Percentiles rank a stretch among this genome's conserved stretches.
Evolutionary conservation across 1,140 invertebrate genomes (phyloP).

Genomic region (Physella acuta): DNA sequence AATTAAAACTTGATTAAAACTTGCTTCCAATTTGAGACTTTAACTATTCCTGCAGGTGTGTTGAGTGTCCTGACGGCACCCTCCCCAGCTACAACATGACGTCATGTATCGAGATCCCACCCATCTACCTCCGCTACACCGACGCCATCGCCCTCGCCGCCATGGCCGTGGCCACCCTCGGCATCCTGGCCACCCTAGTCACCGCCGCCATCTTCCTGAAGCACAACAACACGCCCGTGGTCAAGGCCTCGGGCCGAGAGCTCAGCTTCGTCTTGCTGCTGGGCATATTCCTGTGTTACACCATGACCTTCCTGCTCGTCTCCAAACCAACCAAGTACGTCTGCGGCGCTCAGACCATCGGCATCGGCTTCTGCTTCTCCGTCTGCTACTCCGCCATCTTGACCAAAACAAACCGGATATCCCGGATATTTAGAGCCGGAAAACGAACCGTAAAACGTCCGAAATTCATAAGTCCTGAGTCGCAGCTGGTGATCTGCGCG

Average conservation of each 20-base stretch:
- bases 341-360: constrained; percentile 68
- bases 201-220: constrained; percentile 45
- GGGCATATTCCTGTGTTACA: constrained; percentile 58
- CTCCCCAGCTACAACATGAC: constrained; percentile 76
- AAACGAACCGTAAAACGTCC: constrained; percentile 85
- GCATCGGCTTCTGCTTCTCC: constrained; percentile 72
- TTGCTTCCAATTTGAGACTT: no score
- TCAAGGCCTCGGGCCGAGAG: constrained; percentile 58
- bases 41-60: no score
- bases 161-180: constrained; percentile 65
- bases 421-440: constrained; percentile 72
- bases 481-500: constrained; percentile 87
- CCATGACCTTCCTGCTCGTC: constrained; percentile 55
- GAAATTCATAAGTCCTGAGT: constrained; percentile 88
- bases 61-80: constrained; percentile 78
- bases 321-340: constrained; percentile 64
- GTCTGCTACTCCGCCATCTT: constrained; percentile 76
- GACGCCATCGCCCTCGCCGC: constrained; percentile 83
- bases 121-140: constrained; percentile 73
- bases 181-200: constrained; percentile 47
- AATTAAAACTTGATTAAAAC: neutral
- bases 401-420: constrained; percentile 77
- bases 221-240: constrained; percentile 56
- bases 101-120: constrained; percentile 76
- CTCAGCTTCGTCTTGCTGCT: constrained; percentile 57